These are phyloP conservation scores for Acrocephalus scirpaceus DNA, from an alignment of 2,797 vertebrate genomes.

Conservation along the genomic window DNA sequence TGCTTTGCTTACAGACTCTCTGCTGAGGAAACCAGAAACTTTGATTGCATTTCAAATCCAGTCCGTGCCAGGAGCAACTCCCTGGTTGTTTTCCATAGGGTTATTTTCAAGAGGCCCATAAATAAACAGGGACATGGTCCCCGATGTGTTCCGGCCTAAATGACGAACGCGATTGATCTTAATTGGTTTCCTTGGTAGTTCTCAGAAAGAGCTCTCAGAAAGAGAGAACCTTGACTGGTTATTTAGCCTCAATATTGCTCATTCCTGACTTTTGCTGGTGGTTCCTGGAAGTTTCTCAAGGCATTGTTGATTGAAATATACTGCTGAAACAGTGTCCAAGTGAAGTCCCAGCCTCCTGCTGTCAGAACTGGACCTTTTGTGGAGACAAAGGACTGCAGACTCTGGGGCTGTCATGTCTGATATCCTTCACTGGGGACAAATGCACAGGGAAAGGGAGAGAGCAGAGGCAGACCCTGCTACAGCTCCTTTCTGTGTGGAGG, in stretches of 20 bases:
- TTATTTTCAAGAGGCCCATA: constrained; percentile 45
- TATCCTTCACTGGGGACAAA: not conserved
- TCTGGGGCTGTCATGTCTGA: constrained; percentile 1
- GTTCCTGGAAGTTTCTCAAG: constrained; percentile 44
- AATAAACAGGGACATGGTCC: constrained; percentile 7
- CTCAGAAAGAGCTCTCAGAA: not conserved
- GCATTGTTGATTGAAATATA: not conserved
- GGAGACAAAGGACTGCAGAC: not conserved
- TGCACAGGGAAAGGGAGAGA: not conserved
- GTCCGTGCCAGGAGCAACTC: not conserved
- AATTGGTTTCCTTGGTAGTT: constrained; percentile 53
- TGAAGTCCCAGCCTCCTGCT: not conserved
- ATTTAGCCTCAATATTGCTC: not conserved
- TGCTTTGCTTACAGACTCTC: not conserved
- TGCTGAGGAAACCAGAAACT: constrained; percentile 22
- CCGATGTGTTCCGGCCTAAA: not conserved
- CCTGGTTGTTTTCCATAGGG: constrained; percentile 9
- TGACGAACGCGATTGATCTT: not conserved
- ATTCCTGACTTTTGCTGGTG: constrained; percentile 26
- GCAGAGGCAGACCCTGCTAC: not conserved
- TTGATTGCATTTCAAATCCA: not conserved
- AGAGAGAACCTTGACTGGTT: not conserved
- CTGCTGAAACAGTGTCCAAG: not conserved
- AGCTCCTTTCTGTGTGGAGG: not conserved
- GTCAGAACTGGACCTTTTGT: constrained; percentile 2